Percentiles rank a stretch among this genome's conserved stretches.
These are phyloP conservation scores for Micromys minutus DNA, from an alignment of 2,113 vertebrate species.

Conservation along the genomic window DNA sequence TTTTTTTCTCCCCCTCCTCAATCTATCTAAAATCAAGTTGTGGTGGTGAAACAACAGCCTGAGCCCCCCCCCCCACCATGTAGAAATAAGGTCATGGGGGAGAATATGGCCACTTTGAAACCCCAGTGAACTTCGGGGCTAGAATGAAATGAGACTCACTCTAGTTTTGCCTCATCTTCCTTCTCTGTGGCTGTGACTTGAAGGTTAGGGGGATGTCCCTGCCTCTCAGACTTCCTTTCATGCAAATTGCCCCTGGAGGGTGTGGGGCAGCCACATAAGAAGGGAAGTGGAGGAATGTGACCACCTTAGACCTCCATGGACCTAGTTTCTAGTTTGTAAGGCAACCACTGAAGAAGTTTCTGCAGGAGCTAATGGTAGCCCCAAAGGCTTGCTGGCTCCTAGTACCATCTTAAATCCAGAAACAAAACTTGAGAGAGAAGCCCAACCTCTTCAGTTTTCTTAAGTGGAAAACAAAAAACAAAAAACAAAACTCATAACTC, in stretches of 20 bases:
- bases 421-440: neutral
- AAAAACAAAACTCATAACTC: too few species aligned
- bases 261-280: neutral
- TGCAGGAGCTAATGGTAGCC: rapidly evolving
- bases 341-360: neutral
- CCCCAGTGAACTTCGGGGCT: conserved; percentile 81
- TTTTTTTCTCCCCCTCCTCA: neutral
- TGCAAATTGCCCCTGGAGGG: conserved; percentile 81
- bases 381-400: neutral
- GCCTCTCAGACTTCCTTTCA: conserved; percentile 82
- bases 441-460: neutral
- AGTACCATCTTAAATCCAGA: neutral
- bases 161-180: conserved; percentile 83
- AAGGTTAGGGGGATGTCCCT: conserved; percentile 86
- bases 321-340: conserved; percentile 70
- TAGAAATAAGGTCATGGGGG: conserved; percentile 85
- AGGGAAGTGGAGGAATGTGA: conserved; percentile 32
- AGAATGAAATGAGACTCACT: conserved; percentile 77
- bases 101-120: conserved; percentile 81
- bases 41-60: conserved; percentile 74
- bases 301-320: conserved; percentile 34
- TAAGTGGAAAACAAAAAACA: neutral
- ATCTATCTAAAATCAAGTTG: conserved; percentile 21
- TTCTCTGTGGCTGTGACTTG: conserved; percentile 84
- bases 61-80: conserved; percentile 61